Evolutionary conservation across 2,888 invertebrate genomes (phyloP).

Genomic region (Stramonita haemastoma): DNA sequence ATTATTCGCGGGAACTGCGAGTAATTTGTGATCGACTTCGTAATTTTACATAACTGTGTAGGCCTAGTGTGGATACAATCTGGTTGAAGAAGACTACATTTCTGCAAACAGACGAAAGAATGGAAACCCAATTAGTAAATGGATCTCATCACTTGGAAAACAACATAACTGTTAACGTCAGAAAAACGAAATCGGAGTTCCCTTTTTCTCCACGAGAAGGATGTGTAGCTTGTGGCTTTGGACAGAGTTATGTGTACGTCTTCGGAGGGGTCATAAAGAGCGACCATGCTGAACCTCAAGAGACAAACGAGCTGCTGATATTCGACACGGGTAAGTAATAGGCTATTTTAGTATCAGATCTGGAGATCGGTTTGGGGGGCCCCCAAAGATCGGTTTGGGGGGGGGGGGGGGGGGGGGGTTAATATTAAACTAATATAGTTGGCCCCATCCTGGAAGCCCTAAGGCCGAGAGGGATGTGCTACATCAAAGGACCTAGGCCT

Average conservation of each 20-base stretch:
- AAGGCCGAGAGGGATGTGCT: no score
- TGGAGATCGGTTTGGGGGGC: no score
- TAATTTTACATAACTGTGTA: no score
- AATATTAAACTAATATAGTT: no score
- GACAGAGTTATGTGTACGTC: conserved; percentile 62
- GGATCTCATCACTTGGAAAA: not conserved
- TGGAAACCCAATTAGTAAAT: conserved; percentile 11
- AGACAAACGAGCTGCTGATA: conserved; percentile 70
- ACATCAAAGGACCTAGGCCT: no score
- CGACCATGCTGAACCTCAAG: conserved; percentile 58
- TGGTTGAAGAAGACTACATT: not conserved
- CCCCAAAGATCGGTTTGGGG: no score
- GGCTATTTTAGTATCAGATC: no score
- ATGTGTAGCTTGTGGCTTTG: conserved; percentile 67
- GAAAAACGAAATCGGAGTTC: conserved; percentile 36
- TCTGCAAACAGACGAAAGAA: not conserved
- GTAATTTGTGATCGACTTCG: not conserved
- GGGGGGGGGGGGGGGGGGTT: no score
- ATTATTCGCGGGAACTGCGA: conserved; percentile 9
- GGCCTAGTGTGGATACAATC: not conserved
- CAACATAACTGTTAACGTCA: conserved; percentile 15
- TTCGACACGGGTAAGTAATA: conserved; percentile 67
- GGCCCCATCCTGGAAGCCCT: no score
- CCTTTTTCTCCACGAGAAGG: conserved; percentile 66
- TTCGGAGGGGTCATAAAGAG: conserved; percentile 74